Conservation (phyloP, 2,797 vertebrate genomes). For the Xyrichtys novacula region DNA sequence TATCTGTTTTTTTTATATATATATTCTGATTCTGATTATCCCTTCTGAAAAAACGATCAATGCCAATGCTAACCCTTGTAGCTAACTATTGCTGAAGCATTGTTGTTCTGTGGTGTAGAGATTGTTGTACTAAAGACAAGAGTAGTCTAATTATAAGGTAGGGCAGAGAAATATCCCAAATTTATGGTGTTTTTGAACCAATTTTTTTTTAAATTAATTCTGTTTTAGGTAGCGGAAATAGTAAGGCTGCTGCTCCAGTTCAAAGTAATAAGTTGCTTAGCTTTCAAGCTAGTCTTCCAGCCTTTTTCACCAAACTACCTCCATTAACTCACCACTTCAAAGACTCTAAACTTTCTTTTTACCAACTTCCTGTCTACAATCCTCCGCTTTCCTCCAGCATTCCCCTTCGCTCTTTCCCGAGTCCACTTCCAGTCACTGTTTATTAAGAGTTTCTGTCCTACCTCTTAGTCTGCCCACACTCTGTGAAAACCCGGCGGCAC, state of each 20-base stretch:
- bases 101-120: no score
- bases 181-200: no score
- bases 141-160: no score
- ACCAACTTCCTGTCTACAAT: constrained; percentile 1
- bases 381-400: neutral
- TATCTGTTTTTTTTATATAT: no score
- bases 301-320: neutral
- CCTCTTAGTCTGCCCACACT: constrained; percentile 28
- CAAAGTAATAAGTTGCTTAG: neutral
- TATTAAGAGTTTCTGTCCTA: constrained; percentile 33
- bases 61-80: no score
- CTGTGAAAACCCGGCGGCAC: constrained; percentile 44
- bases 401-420: constrained; percentile 6
- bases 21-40: no score
- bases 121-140: no score
- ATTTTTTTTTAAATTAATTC: no score
- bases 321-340: neutral
- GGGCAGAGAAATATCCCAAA: no score
- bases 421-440: neutral
- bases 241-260: neutral
- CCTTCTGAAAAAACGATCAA: no score
- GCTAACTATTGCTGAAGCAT: no score
- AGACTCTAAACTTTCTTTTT: neutral
- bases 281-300: neutral
- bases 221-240: no score